Evolutionary conservation across 2,113 vertebrate genomes (phyloP).

Genomic region (Psammodynastes pulverulentus): DNA sequence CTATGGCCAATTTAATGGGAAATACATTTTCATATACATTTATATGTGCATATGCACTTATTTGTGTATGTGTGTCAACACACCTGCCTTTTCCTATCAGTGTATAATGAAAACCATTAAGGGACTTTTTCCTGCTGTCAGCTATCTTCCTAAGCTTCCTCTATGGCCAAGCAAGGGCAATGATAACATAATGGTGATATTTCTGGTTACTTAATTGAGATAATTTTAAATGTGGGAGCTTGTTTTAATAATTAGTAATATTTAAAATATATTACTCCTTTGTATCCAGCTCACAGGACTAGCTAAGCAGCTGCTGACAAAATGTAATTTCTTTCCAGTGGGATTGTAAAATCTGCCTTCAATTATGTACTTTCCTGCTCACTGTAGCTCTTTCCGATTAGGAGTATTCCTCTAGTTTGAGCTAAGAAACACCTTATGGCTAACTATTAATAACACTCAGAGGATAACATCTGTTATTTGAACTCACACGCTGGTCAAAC

Average conservation of each 20-base stretch:
- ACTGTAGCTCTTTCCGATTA: not conserved
- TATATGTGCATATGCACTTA: not conserved
- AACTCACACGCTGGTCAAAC: not conserved
- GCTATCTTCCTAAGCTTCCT: not conserved
- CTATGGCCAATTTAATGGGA: constrained; percentile 64
- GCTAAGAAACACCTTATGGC: not conserved
- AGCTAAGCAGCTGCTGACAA: not conserved
- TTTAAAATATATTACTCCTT: not conserved
- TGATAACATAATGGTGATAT: not conserved
- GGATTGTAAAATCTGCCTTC: not conserved
- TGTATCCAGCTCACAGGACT: not conserved
- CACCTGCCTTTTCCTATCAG: not conserved
- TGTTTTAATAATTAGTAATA: not conserved
- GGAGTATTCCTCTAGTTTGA: not conserved
- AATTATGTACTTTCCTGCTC: not conserved
- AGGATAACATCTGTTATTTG: not conserved
- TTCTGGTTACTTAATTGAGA: not conserved
- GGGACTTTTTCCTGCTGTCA: not conserved
- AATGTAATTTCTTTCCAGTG: not conserved
- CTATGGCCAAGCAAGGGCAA: not conserved
- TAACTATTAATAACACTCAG: not conserved
- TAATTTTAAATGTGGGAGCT: not conserved
- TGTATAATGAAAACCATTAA: not conserved
- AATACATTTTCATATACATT: constrained; percentile 66
- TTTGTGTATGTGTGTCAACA: constrained; percentile 30